Percentiles rank a stretch among this genome's conserved stretches.
phyloP scores from a whole-genome alignment of 1,140 invertebrate genomes.

The Drosophila navojoa region DNA sequence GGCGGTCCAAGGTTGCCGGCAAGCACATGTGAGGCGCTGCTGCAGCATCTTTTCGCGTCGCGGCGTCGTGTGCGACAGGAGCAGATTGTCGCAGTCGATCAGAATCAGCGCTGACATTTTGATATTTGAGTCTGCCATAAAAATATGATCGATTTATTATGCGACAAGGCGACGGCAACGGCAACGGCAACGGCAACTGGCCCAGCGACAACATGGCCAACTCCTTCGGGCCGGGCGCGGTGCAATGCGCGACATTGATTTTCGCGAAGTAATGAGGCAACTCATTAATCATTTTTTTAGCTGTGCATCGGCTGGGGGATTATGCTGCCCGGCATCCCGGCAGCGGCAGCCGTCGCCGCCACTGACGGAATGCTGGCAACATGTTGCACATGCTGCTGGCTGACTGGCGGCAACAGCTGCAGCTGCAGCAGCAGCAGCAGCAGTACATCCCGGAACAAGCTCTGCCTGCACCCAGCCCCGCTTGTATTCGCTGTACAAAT shows the following conservation, averaged over 20 bases:
- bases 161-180: constrained; percentile 51
- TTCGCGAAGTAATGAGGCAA: constrained; percentile 80
- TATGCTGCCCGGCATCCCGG: constrained; percentile 41
- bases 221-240: constrained; percentile 52
- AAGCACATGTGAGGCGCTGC: constrained; percentile 18
- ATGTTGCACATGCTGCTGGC: constrained; percentile 70
- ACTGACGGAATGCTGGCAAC: constrained; percentile 77
- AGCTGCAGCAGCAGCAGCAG: constrained; percentile 18
- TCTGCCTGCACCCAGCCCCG: constrained; percentile 7
- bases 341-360: constrained; percentile 27
- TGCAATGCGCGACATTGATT: constrained; percentile 79
- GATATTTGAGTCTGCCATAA: constrained; percentile 64
- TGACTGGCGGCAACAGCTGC: constrained; percentile 57
- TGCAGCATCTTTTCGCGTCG: constrained; percentile 9
- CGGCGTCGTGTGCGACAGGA: constrained; percentile 56
- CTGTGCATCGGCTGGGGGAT: constrained; percentile 60
- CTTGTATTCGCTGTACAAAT: constrained; percentile 29
- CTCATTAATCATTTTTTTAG: constrained; percentile 81
- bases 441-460: constrained; percentile 1
- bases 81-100: constrained; percentile 65
- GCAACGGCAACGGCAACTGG: constrained; percentile 37
- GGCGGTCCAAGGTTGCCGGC: constrained; percentile 36
- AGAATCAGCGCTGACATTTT: constrained; percentile 65
- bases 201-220: constrained; percentile 51
- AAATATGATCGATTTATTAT: constrained; percentile 83